Conservation (phyloP, 2,797 vertebrate species). For the Perodicticus potto region DNA sequence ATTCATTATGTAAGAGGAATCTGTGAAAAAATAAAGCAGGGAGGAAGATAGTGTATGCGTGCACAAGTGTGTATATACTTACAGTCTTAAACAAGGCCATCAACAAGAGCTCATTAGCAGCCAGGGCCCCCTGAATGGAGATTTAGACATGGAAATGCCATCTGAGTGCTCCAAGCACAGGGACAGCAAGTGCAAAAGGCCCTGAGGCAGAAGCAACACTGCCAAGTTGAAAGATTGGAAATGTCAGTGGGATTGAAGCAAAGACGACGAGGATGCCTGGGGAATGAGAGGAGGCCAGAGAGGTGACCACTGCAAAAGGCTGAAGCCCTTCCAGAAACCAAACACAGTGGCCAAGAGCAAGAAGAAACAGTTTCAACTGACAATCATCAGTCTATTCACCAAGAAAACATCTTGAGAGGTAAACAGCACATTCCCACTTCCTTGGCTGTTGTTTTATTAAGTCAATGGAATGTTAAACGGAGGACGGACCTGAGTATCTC, state of each 20-base stretch:
- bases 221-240: background rate
- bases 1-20: background rate
- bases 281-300: background rate
- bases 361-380: background rate
- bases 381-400: background rate
- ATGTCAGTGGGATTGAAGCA: background rate
- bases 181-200: background rate
- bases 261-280: background rate
- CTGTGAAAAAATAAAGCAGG: background rate
- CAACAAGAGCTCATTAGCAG: background rate
- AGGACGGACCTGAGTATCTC: background rate
- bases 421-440: background rate
- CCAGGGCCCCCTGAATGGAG: background rate
- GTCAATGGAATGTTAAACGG: background rate
- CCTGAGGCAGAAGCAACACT: background rate
- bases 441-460: background rate
- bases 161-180: background rate
- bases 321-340: background rate
- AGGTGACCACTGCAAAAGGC: background rate
- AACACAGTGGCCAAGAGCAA: background rate
- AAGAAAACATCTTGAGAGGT: background rate
- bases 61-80: too few species aligned
- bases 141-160: background rate
- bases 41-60: background rate
- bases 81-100: background rate